phyloP scores from a whole-genome alignment of 1,140 invertebrate species.

The Caenorhabditis tropicalis region DNA sequence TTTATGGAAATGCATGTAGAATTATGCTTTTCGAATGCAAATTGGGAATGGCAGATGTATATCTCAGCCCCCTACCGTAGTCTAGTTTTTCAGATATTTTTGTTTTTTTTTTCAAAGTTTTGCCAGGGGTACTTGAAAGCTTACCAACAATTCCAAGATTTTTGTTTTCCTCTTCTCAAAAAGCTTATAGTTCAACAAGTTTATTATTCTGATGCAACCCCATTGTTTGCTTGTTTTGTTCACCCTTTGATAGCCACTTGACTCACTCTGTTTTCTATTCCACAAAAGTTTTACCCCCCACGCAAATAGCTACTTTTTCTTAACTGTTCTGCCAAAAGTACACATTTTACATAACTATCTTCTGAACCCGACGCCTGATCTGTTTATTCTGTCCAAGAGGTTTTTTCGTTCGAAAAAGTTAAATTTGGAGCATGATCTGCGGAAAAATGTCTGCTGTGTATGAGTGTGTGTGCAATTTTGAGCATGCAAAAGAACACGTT shows the following conservation, averaged over 20 bases:
- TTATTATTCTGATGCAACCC: too few species aligned
- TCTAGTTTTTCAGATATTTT: too few species aligned
- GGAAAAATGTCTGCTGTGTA: neutral
- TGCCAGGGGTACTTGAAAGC: too few species aligned
- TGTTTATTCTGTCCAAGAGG: conserved; percentile 16
- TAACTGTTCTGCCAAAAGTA: conserved; percentile 2
- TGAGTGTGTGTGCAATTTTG: conserved; percentile 10
- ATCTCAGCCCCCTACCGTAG: too few species aligned
- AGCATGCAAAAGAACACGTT: conserved; percentile 39
- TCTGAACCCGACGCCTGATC: neutral
- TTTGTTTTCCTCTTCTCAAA: too few species aligned
- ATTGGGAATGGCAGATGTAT: too few species aligned
- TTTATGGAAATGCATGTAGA: too few species aligned
- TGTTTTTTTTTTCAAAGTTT: too few species aligned
- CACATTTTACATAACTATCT: neutral
- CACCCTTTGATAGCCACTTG: neutral
- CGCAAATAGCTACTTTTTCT: neutral
- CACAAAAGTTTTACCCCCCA: neutral
- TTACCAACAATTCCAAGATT: too few species aligned
- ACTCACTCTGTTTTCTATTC: neutral
- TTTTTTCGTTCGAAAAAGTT: conserved; percentile 24
- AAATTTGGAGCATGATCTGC: conserved; percentile 31
- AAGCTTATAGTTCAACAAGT: neutral
- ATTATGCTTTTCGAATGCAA: too few species aligned
- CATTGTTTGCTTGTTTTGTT: neutral